Base-by-base conservation (phyloP, 2,797 vertebrate genomes). In the Aulostomus chinensis region DNA sequence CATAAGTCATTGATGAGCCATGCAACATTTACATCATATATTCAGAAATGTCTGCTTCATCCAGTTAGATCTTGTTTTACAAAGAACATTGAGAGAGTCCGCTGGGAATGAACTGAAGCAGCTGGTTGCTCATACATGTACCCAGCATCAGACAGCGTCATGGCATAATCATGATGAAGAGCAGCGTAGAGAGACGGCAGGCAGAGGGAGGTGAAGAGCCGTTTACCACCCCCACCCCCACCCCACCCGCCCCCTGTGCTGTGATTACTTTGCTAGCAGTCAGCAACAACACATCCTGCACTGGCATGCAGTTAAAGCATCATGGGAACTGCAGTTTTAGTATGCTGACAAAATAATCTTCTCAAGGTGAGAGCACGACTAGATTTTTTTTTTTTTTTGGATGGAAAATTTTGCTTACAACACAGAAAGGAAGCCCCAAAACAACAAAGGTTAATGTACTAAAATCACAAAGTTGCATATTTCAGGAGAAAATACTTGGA, bases 1-100 rank as follows among this genome's bases (percentile, higher is more conserved):
- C 37, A 62, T 58, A 10, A 53, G 37, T 37, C 30, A 58, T 42
- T 54, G 20, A 51, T 58, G 17, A 50, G 40, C 46, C 42, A 29
- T 53, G 51, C 46, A 67, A 60, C 64, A 58, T 43, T 73, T 63
- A 46, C 42, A 50, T 46, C 21, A 35, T 30, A 16, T 52, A 34
- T 61, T 58, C 37, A 51, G 18, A 45, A 11, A 60, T 14, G 20
- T 58, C 51, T 22, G 14, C 25, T 48, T 41, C 10, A 38, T 36
- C 21, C 15, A 36, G 25, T 16, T 14, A 10, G 15, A 48, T 55
- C 25, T 33, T 37, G 25, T 42, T 54, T 52, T 16, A 45, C 4
- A 43, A 11, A 56, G 9, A 48, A 48, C 14, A 16, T 15, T 37
- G n/a, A n/a, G n/a, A n/a, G n/a, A n/a, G n/a, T n/a, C n/a, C n/a